Conservation (phyloP, 2,888 invertebrate species). For the Thumatha senex region DNA sequence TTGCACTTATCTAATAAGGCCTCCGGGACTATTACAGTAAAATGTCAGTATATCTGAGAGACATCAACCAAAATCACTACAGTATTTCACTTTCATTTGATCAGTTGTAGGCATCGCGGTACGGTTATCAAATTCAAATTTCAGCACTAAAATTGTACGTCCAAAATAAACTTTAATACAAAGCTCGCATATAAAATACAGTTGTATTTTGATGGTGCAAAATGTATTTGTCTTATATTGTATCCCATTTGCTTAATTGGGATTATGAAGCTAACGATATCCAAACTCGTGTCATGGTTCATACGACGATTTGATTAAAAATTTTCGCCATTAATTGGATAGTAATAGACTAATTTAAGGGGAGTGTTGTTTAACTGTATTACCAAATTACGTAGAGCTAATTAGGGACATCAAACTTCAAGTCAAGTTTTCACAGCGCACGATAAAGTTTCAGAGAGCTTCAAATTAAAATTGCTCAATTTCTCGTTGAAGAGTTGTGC, state of each 20-base stretch:
- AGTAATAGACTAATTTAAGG: constrained; percentile 50
- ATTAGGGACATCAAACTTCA: constrained; percentile 69
- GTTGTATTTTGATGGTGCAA: constrained; percentile 11
- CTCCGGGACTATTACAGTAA: neutral
- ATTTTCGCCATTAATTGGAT: constrained; percentile 53
- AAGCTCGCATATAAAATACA: constrained; percentile 10
- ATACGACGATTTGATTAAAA: constrained; percentile 51
- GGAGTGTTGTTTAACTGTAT: constrained; percentile 60
- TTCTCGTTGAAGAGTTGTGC: constrained; percentile 33
- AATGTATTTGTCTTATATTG: constrained; percentile 15
- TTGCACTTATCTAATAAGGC: neutral
- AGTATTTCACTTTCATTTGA: neutral
- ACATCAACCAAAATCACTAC: neutral
- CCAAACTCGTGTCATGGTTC: constrained; percentile 24
- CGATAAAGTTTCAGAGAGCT: constrained; percentile 25
- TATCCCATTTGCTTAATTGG: constrained; percentile 28
- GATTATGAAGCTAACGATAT: constrained; percentile 30
- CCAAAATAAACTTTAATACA: constrained; percentile 2
- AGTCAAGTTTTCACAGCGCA: constrained; percentile 55
- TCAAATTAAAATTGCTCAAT: constrained; percentile 59
- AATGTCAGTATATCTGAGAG: neutral
- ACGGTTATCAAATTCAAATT: neutral
- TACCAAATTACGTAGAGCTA: constrained; percentile 64
- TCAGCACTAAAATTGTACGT: neutral
- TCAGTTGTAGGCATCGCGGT: neutral